Conservation (phyloP, 2,888 invertebrate species). For the Eulithis testata region DNA sequence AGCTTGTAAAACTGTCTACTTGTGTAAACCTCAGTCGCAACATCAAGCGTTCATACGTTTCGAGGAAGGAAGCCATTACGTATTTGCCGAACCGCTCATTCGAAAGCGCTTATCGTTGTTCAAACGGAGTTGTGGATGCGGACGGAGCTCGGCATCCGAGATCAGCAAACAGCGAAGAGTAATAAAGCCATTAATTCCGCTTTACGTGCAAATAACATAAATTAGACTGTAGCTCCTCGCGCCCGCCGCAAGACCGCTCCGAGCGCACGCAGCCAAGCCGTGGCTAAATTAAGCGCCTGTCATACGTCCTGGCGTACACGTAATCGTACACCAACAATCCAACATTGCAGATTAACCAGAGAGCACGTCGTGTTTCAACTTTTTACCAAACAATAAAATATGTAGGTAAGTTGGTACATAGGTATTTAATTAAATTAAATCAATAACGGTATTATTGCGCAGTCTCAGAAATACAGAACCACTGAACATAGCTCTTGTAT, state of each 20-base stretch:
- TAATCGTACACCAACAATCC: constrained; percentile 55
- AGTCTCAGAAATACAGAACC: neutral
- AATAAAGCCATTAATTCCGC: constrained; percentile 84
- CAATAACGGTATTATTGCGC: neutral
- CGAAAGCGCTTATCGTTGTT: constrained; percentile 64
- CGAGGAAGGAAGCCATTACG: constrained; percentile 54
- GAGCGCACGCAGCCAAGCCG: constrained; percentile 65
- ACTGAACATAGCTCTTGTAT: neutral
- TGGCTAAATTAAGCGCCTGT: constrained; percentile 74
- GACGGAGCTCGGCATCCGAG: constrained; percentile 64
- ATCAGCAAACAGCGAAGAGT: constrained; percentile 80
- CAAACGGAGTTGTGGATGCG: constrained; percentile 62
- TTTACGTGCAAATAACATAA: constrained; percentile 83
- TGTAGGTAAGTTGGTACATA: no score
- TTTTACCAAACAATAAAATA: constrained; percentile 12
- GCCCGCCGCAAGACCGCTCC: constrained; percentile 73
- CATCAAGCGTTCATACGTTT: constrained; percentile 41
- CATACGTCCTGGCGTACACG: constrained; percentile 65
- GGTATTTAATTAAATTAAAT: neutral
- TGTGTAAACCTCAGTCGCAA: constrained; percentile 36
- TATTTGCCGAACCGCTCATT: constrained; percentile 65
- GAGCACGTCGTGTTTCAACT: constrained; percentile 50
- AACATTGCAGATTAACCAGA: constrained; percentile 57
- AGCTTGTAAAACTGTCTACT: constrained; percentile 28
- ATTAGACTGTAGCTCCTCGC: constrained; percentile 78